Conservation (phyloP, 2,113 vertebrate genomes). For the Dasypus novemcinctus region DNA sequence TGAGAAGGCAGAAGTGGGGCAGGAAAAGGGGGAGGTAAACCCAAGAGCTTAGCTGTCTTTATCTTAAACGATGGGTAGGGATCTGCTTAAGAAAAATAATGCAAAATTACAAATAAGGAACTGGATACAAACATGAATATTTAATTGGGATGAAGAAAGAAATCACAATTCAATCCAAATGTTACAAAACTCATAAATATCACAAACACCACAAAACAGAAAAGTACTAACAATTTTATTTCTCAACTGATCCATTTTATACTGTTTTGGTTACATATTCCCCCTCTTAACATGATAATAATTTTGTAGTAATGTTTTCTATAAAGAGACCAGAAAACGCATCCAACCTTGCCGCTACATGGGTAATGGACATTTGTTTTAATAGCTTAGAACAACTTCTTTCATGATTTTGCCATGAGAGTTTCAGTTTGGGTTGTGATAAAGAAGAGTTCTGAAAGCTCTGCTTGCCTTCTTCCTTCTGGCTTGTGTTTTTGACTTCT, state of each 20-base stretch:
- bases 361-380: no score
- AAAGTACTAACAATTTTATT: not conserved
- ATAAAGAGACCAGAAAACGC: not conserved
- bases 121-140: not conserved
- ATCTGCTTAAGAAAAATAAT: not conserved
- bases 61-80: not conserved
- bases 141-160: no score
- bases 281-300: not conserved
- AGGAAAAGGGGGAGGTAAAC: no score
- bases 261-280: not conserved
- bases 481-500: not conserved
- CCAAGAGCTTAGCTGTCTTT: rapidly evolving
- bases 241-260: not conserved
- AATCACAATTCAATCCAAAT: not conserved
- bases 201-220: not conserved
- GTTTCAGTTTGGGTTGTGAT: not conserved
- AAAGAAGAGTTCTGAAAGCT: rapidly evolving
- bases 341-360: rapidly evolving
- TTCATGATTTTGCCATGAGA: not conserved
- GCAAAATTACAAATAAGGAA: not conserved
- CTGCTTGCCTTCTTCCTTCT: not conserved
- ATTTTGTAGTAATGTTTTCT: not conserved
- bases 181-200: not conserved
- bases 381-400: no score
- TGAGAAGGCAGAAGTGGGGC: not conserved